Conservation (phyloP, 2,113 vertebrate species). For the Anhinga rufa region DNA sequence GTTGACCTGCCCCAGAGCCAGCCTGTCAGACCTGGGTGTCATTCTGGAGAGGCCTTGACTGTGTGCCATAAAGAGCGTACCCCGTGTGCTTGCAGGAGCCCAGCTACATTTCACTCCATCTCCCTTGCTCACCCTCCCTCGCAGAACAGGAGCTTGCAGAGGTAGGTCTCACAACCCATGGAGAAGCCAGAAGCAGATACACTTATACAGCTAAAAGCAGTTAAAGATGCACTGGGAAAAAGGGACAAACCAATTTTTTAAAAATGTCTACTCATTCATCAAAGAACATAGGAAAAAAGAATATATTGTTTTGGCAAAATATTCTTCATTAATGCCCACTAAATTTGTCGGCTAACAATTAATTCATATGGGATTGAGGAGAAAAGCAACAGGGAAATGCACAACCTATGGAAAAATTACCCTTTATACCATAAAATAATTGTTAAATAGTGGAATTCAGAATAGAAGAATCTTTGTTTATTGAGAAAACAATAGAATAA, state of each 20-base stretch:
- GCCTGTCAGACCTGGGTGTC: not conserved
- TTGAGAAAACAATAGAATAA: not conserved
- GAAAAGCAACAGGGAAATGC: not conserved
- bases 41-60: not conserved
- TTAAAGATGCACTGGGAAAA: not conserved
- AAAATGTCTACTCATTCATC: not conserved
- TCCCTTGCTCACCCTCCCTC: not conserved
- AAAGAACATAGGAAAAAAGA: not conserved
- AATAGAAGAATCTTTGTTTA: not conserved
- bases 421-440: not conserved
- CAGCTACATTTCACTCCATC: not conserved
- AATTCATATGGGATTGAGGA: not conserved
- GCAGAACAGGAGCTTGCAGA: not conserved
- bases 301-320: not conserved
- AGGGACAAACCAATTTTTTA: not conserved
- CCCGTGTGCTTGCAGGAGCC: not conserved
- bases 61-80: fast-evolving
- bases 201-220: not conserved
- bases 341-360: not conserved
- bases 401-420: not conserved
- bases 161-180: not conserved
- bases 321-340: not conserved
- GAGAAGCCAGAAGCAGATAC: not conserved
- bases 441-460: not conserved
- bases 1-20: not conserved